These are phyloP conservation scores for Lutjanus argentimaculatus DNA, from an alignment of 2,797 vertebrate genomes.

Conservation along the genomic window DNA sequence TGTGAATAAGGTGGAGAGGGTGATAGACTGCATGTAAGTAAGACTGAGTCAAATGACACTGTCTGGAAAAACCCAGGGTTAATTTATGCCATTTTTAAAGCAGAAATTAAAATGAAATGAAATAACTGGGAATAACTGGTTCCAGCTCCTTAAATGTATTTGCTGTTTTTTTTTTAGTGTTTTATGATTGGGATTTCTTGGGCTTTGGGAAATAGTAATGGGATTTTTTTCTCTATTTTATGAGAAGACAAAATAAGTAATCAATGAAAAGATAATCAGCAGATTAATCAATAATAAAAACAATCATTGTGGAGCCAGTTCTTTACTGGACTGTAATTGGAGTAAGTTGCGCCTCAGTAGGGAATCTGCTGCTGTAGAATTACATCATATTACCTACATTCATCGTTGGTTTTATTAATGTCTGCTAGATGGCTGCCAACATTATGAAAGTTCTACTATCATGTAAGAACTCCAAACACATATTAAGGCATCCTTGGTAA, in stretches of 20 bases:
- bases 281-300: background rate
- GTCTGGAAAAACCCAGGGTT: slow-evolving; percentile 2
- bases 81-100: background rate
- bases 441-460: slow-evolving; percentile 5
- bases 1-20: slow-evolving; percentile 57
- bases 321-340: background rate
- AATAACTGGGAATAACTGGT: no score
- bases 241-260: background rate
- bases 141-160: background rate
- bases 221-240: no score
- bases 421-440: slow-evolving; percentile 5
- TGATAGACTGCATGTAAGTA: background rate
- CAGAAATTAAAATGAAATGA: background rate
- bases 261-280: no score
- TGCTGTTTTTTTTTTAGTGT: background rate
- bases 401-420: slow-evolving; percentile 24
- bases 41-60: slow-evolving; percentile 13
- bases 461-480: background rate
- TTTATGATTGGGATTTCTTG: background rate
- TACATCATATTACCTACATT: slow-evolving; percentile 11
- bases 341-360: background rate
- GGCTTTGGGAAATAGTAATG: background rate
- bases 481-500: slow-evolving; percentile 8
- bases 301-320: background rate
- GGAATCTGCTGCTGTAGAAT: slow-evolving; percentile 1